Evolutionary conservation across 2,113 vertebrate genomes (phyloP).

Genomic region (Sialia sialis): DNA sequence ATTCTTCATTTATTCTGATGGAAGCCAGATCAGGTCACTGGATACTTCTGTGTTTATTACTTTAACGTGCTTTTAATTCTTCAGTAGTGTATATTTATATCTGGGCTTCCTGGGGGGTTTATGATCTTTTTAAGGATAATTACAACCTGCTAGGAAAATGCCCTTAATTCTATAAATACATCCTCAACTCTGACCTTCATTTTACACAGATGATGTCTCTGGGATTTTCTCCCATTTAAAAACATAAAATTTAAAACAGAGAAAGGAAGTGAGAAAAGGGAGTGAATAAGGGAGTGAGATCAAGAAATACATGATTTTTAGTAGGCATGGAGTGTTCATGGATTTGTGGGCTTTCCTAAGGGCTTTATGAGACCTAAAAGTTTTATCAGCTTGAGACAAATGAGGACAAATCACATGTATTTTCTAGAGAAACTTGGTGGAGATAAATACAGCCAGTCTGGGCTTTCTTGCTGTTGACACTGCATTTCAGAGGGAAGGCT

Average conservation of each 20-base stretch:
- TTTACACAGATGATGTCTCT: neutral
- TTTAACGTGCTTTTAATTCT: conserved; percentile 11
- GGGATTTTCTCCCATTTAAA: neutral
- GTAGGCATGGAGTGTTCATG: neutral
- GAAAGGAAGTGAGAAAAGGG: neutral
- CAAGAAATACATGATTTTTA: neutral
- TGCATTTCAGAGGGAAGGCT: neutral
- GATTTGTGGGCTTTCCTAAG: neutral
- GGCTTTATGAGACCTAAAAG: neutral
- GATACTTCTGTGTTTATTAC: conserved; percentile 30
- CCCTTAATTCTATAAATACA: conserved; percentile 4
- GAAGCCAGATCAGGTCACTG: neutral
- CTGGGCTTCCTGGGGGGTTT: neutral
- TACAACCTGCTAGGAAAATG: neutral
- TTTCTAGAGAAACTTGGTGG: neutral
- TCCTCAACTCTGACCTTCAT: neutral
- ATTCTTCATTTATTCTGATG: neutral
- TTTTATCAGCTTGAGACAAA: neutral
- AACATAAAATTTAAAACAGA: neutral
- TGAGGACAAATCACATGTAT: neutral
- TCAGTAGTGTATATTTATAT: neutral
- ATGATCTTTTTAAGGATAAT: conserved; percentile 3
- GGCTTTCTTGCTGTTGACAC: neutral
- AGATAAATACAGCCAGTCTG: neutral
- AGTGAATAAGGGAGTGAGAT: neutral